Percentiles rank a stretch among this genome's conserved stretches.
Evolutionary conservation across 1,140 invertebrate genomes (phyloP).

Genomic region (Sesamia nonagrioides): DNA sequence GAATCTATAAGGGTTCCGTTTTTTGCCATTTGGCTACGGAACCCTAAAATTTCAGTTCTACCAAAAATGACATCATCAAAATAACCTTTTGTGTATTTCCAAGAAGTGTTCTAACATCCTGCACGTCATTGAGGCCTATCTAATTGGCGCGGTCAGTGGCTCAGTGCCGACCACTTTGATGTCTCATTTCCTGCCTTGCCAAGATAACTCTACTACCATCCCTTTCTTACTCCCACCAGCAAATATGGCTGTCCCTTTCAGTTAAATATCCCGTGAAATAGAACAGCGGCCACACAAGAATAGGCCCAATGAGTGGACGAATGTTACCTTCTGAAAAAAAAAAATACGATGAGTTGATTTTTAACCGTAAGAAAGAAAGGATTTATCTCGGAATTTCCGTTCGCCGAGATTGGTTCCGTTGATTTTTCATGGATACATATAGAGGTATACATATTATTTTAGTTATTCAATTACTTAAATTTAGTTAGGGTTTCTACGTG

Average conservation of each 20-base stretch:
- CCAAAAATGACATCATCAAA: slow-evolving; percentile 32
- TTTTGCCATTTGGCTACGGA: too few species aligned
- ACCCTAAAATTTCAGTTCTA: background rate
- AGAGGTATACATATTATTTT: too few species aligned
- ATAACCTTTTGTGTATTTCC: slow-evolving; percentile 11
- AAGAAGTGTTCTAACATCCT: slow-evolving; percentile 27
- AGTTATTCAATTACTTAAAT: too few species aligned
- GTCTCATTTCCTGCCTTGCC: slow-evolving; percentile 51
- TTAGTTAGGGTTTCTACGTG: too few species aligned
- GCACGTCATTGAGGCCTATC: slow-evolving; percentile 39
- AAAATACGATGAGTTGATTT: background rate
- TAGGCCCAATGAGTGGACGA: slow-evolving; percentile 27
- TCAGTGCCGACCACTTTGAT: slow-evolving; percentile 51
- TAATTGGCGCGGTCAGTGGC: slow-evolving; percentile 52
- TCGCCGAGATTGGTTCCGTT: background rate
- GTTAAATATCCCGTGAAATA: slow-evolving; percentile 36
- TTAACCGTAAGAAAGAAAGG: background rate
- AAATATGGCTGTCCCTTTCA: slow-evolving; percentile 7
- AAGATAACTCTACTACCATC: slow-evolving; percentile 26
- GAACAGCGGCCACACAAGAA: slow-evolving; percentile 46
- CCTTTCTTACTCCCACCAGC: background rate
- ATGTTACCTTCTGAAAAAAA: background rate
- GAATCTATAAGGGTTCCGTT: too few species aligned
- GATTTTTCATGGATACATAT: too few species aligned
- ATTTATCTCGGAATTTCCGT: background rate